Evolutionary conservation across 2,797 vertebrate genomes (phyloP).

Genomic region (Ceryle rudis): DNA sequence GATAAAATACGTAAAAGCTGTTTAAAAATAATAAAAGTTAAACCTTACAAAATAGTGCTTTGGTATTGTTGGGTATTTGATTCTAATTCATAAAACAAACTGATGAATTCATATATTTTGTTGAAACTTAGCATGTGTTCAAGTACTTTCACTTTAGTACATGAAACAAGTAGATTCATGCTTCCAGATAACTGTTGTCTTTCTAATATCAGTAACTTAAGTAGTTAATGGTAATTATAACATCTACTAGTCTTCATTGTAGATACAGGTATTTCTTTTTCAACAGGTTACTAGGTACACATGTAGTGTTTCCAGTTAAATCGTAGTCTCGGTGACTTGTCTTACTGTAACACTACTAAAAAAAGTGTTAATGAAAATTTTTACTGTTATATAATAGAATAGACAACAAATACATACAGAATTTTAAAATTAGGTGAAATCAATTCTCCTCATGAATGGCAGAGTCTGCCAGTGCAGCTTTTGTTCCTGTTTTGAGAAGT

Average conservation of each 20-base stretch:
- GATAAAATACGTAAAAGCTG: not conserved
- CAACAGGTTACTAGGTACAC: not conserved
- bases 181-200: not conserved
- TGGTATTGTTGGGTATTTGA: not conserved
- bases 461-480: not conserved
- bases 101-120: not conserved
- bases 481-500: not conserved
- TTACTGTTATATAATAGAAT: not conserved
- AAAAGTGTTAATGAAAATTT: not conserved
- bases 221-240: not conserved
- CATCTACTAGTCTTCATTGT: not conserved
- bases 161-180: not conserved
- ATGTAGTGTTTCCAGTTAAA: not conserved
- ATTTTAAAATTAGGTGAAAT: not conserved
- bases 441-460: not conserved
- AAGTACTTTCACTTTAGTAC: not conserved
- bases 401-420: not conserved
- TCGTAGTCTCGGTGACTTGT: not conserved
- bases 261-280: not conserved
- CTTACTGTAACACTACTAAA: not conserved
- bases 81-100: not conserved
- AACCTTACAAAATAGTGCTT: not conserved
- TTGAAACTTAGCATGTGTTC: not conserved
- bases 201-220: not conserved
- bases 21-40: not conserved